Evolutionary conservation across 2,888 invertebrate genomes (phyloP).

Genomic region (Synanthedon tipuliformis): DNA sequence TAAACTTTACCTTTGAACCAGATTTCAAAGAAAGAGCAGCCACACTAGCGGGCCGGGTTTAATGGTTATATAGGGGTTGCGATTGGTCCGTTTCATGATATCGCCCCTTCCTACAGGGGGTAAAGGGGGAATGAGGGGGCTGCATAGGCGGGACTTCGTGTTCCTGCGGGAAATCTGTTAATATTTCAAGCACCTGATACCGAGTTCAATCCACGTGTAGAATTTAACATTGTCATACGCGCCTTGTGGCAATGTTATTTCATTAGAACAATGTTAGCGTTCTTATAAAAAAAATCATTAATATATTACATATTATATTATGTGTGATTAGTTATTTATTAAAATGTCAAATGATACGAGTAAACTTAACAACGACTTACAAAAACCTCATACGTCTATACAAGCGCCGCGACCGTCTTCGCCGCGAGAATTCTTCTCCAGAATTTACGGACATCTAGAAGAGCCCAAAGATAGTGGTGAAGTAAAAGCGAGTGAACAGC

Average conservation of each 20-base stretch:
- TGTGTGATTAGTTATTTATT: neutral
- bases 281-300: no score
- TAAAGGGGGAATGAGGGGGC: slow-evolving; percentile 6
- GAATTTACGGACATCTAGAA: slow-evolving; percentile 84
- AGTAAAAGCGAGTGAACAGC: slow-evolving; percentile 2
- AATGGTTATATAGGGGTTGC: slow-evolving; percentile 5
- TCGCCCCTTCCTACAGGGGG: slow-evolving; percentile 15
- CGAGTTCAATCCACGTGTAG: slow-evolving; percentile 40
- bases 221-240: slow-evolving; percentile 30
- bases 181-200: slow-evolving; percentile 34
- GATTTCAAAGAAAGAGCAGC: neutral
- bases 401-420: slow-evolving; percentile 74
- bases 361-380: slow-evolving; percentile 16
- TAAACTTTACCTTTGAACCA: no score
- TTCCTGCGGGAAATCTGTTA: slow-evolving; percentile 23
- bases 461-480: slow-evolving; percentile 24
- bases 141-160: slow-evolving; percentile 28
- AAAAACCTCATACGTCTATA: slow-evolving; percentile 24
- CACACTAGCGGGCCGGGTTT: neutral
- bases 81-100: slow-evolving; percentile 34
- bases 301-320: no score
- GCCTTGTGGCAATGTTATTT: slow-evolving; percentile 2
- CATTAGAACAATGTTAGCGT: no score
- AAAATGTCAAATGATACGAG: slow-evolving; percentile 27
- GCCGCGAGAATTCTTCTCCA: slow-evolving; percentile 83